Conservation (phyloP, 2,797 vertebrate genomes). For the Sebastiscus albofasciatus region DNA sequence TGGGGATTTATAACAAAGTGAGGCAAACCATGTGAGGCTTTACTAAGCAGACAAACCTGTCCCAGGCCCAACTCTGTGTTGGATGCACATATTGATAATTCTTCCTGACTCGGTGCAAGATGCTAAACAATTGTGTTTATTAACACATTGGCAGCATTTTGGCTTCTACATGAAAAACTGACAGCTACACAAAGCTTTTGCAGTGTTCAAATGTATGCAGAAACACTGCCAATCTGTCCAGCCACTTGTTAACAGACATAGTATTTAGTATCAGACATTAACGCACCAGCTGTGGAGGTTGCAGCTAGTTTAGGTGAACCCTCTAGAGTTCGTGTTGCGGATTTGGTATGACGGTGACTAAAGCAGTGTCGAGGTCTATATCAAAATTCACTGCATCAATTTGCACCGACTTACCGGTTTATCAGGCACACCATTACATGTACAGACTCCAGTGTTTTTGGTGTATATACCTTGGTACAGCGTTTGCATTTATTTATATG, state of each 20-base stretch:
- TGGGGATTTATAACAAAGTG: background rate
- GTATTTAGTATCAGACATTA: too few relatives aligned
- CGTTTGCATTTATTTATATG: background rate
- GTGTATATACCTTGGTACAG: fast-evolving
- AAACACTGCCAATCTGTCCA: background rate
- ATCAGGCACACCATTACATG: background rate
- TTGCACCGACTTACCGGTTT: background rate
- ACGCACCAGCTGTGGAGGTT: background rate
- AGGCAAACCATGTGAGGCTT: background rate
- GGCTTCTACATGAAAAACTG: background rate
- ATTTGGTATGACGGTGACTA: background rate
- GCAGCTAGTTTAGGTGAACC: background rate
- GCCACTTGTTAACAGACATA: too few relatives aligned
- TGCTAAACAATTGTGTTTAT: background rate
- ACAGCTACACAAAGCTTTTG: background rate
- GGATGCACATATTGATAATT: background rate
- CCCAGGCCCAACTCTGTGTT: background rate
- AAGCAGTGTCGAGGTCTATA: background rate
- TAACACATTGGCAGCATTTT: background rate
- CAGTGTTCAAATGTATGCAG: background rate
- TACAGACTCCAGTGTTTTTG: background rate
- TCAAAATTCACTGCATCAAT: background rate
- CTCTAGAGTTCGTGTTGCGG: background rate
- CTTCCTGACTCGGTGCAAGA: background rate
- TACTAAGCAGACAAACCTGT: background rate